Base-by-base conservation (phyloP, 1,140 invertebrate species). In the Aphaenogaster floridana region DNA sequence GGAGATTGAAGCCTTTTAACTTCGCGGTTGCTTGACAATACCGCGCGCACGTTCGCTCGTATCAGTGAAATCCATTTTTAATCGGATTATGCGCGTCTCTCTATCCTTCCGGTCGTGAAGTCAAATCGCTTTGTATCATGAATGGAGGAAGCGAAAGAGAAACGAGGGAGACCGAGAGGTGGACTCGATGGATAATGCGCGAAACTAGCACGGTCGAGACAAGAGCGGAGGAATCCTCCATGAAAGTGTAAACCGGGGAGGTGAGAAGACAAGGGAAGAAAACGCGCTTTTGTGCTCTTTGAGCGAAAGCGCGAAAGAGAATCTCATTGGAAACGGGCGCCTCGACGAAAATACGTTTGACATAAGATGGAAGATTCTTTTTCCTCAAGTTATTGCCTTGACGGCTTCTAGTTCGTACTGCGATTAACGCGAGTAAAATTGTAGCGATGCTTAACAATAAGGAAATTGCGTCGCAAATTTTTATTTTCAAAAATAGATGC, bases 321-420 rank as follows among this genome's bases (percentile, higher is more conserved):
- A 81, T 81, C 54, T 71, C 50, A 48, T 71, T 39, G 79, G 9
- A 48, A 81, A 71, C 78, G 63, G 42, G 50, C 64, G 52, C 39
- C 54, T 45, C 21, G 64, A 59, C 54, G 50, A 81, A 71, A 81
- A 71, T 71, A 68, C 36, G 64, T 81, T 71, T 54, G 79, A 34
- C 42, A 48, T 52, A 39, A 48, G 45, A 59, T 34, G 15, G 13
- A 15, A 71, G 21, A 45, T 21, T n/a, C 57, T 81, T 81, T 66
- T 63, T 57, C 50, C n/a, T n/a, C 50, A 8, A 11, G 28, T 59
- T 61, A 42, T 42, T 45, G 57, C 42, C 17, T 45, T 50, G 50
- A 59, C 42, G 15, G 36, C 9, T 68, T 45, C 5, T 50, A 45
- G 21, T 42, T 52, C 36, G 61, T 69, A 21, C 3, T 3, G 6